These are phyloP conservation scores for Macrosteles quadrilineatus DNA, from an alignment of 1,140 invertebrate species.

Conservation along the genomic window DNA sequence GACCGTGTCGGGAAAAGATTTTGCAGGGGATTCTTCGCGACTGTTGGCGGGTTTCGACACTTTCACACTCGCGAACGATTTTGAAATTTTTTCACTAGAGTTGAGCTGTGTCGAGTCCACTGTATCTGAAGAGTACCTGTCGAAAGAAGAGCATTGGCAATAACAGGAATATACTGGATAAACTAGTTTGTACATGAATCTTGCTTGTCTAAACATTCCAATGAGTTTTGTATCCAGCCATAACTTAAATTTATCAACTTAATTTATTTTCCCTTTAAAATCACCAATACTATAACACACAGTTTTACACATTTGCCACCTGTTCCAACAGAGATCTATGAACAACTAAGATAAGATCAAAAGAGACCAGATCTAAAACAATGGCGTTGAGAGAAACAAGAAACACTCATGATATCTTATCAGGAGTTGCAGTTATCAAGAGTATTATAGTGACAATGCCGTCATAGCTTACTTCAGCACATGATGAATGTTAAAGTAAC, in stretches of 20 bases:
- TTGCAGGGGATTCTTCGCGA: conserved; percentile 29
- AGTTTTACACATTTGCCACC: too few relatives aligned
- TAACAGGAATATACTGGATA: conserved; percentile 1
- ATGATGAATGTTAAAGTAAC: too few relatives aligned
- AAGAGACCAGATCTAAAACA: neutral
- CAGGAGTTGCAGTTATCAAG: too few relatives aligned
- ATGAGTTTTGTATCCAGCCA: too few relatives aligned
- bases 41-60: conserved; percentile 15
- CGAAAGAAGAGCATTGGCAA: neutral
- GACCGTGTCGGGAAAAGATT: neutral
- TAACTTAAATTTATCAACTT: too few relatives aligned
- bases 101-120: conserved; percentile 15
- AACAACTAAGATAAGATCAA: neutral
- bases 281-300: too few relatives aligned
- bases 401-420: too few relatives aligned
- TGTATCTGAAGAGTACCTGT: conserved; percentile 14
- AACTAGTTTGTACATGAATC: neutral
- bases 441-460: too few relatives aligned
- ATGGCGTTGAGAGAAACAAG: neutral
- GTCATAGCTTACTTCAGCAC: too few relatives aligned
- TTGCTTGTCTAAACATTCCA: neutral
- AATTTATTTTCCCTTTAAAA: too few relatives aligned
- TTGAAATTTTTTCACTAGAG: conserved; percentile 27
- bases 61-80: conserved; percentile 31
- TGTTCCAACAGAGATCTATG: neutral